Conservation (phyloP, 1,140 invertebrate species). For the roundworm (Caenorhabditis elegans) region WBcel235 BX284604.4:10882501-10883000, state of each 20-base stretch:
- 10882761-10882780: neutral
- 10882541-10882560: no score
- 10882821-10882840: neutral
- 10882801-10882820: neutral
- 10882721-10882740: constrained; percentile 49
- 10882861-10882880: no score
- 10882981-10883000: neutral
- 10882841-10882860: no score
- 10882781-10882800: neutral
- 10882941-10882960: no score
- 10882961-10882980: neutral
- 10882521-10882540: no score
- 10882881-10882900: no score
- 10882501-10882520: no score
- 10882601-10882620: neutral
- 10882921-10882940: no score
- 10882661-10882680: no score
- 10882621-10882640: neutral
- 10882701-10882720: constrained; percentile 44
- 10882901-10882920: no score
- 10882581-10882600: constrained; percentile 11
- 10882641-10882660: no score
- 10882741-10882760: constrained; percentile 30
- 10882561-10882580: neutral
- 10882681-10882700: constrained; percentile 46